These are phyloP conservation scores for Vultur gryphus DNA, from an alignment of 2,797 vertebrate genomes.

Conservation along the genomic window DNA sequence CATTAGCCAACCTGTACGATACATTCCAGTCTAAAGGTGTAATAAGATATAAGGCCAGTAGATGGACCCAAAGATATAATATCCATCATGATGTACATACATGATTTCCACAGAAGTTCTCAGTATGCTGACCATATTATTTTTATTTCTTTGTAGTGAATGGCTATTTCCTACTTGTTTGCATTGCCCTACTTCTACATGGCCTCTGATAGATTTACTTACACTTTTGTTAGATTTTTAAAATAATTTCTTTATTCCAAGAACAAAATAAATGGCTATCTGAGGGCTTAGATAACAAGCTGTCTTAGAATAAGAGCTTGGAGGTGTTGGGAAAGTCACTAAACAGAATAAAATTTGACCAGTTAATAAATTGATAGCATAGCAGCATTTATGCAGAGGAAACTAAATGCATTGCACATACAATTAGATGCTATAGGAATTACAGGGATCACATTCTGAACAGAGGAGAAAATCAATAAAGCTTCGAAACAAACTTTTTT, in stretches of 20 bases:
- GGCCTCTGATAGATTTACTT: background rate
- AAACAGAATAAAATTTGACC: background rate
- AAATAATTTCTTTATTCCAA: background rate
- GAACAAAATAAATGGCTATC: background rate
- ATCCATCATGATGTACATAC: background rate
- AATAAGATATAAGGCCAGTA: background rate
- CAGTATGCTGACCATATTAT: background rate
- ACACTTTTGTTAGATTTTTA: background rate
- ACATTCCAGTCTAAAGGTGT: background rate
- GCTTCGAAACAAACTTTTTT: background rate
- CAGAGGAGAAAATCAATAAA: background rate
- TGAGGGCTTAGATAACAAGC: background rate
- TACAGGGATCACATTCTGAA: background rate
- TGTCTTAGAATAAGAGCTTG: background rate
- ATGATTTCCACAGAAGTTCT: background rate
- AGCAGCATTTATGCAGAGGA: background rate
- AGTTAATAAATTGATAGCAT: background rate
- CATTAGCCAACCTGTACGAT: background rate
- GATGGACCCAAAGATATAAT: background rate
- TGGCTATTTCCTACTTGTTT: background rate
- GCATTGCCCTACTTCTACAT: background rate
- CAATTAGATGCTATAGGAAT: background rate
- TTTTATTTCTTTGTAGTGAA: background rate
- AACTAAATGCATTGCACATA: background rate
- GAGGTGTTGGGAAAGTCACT: background rate